A percentile compares a stretch with the other conserved stretches of the same genome.
These are phyloP conservation scores for Anastrepha obliqua DNA, from an alignment of 1,140 invertebrate genomes.

Conservation along the genomic window DNA sequence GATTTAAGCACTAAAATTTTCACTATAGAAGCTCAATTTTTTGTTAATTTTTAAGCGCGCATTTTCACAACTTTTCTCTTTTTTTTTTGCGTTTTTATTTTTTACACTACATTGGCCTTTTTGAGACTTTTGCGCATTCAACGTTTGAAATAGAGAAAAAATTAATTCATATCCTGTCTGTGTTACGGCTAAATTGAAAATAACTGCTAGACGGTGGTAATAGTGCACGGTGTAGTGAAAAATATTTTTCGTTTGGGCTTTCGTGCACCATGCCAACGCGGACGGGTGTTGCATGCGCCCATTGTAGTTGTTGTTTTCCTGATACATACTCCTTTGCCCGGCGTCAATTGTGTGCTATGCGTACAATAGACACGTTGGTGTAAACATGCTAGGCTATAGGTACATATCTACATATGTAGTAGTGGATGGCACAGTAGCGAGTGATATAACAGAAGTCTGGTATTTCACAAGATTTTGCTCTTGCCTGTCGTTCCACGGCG, in stretches of 20 bases:
- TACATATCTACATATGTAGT: background rate
- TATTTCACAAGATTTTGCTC: background rate
- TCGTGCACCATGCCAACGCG: slow-evolving; percentile 73
- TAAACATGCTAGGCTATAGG: background rate
- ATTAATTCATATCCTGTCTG: slow-evolving; percentile 13
- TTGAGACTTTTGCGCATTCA: slow-evolving; percentile 36
- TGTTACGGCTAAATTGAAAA: slow-evolving; percentile 35
- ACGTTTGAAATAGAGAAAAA: background rate
- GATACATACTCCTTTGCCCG: background rate
- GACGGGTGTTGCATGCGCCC: slow-evolving; percentile 58
- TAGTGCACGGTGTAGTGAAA: slow-evolving; percentile 40
- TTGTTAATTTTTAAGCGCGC: slow-evolving; percentile 3
- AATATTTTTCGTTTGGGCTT: slow-evolving; percentile 67
- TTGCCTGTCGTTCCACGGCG: no score
- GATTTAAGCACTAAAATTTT: background rate
- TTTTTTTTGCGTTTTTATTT: background rate
- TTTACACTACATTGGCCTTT: background rate
- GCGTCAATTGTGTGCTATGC: slow-evolving; percentile 18
- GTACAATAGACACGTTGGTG: slow-evolving; percentile 7
- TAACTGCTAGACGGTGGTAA: slow-evolving; percentile 35
- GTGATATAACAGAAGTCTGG: background rate
- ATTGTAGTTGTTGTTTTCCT: background rate
- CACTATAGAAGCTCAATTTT: background rate
- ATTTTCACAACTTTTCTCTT: background rate
- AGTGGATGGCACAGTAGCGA: background rate